Evolutionary conservation across 2,888 invertebrate species (phyloP), one percentile per base, ranked within the genome.

Genomic region (Reticulitermes lucifugus): DNA sequence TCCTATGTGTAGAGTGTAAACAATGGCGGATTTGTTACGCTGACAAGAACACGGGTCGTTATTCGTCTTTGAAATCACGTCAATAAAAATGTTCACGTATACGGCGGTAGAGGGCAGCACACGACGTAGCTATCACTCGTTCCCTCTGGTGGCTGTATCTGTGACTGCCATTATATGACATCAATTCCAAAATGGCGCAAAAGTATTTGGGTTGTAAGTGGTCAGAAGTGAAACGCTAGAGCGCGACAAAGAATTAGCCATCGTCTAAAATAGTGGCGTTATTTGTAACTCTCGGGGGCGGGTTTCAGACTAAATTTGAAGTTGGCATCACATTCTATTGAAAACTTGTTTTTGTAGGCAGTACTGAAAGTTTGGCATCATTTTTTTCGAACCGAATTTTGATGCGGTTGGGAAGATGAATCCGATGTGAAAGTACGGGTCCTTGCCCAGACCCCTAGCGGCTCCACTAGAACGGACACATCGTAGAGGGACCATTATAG

Each of bases 151-250:
- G 71, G 80, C 71, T 81, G 35, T 71, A 51, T 84, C 73, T 73
- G 29, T 55, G 81, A 70, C 84, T 80, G 80, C 71, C 79, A 73
- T 84, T 84, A 80, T 81, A 84, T 77, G 77, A 43, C 84, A 70
- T 81, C 79, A 84, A 84, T 80, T 84, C 59, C 84, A 84, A 84
- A 84, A 84, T 84, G 84, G 84, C 84, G 84, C 80, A 80, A 84
- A 79, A 71, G 84, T 65, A 35, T 84, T 84, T 84, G 59, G 70
- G 81, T 43, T 46, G 65, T 70, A n/a, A 70, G 80, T 84, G 84
- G 81, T 75, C 60, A 22, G 43, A 73, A 73, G 75, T 83, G 75
- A 75, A 83, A 75, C 43, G 25, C 60, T 70, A 35, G 46, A 22
- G 22, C 41, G 41, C 46, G 79, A 79, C 51, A 79, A 55, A 79